Percentiles rank a stretch among this genome's conserved stretches.
Evolutionary conservation across 2,888 invertebrate genomes (phyloP).

Genomic region (Mythimna lalbum): DNA sequence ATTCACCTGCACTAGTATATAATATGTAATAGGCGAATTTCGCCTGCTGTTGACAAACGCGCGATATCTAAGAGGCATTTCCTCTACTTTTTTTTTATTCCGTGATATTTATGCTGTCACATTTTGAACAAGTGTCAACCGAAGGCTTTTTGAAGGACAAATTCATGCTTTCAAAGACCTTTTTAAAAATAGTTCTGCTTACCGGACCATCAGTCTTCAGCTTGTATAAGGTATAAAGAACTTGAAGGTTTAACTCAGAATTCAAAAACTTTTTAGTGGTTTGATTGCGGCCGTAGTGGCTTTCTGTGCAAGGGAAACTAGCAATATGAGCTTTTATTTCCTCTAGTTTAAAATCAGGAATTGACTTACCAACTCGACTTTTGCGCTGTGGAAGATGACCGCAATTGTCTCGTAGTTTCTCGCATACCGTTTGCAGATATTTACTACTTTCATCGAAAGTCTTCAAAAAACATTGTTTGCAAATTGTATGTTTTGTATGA

Average conservation of each 20-base stretch:
- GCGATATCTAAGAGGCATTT: too few relatives aligned
- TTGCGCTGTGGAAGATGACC: slow-evolving; percentile 20
- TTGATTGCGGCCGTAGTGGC: slow-evolving; percentile 38
- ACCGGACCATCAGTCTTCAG: slow-evolving; percentile 17
- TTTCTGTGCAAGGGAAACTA: slow-evolving; percentile 43
- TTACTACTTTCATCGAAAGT: slow-evolving; percentile 19
- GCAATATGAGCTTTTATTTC: slow-evolving; percentile 36
- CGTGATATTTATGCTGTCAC: slow-evolving; percentile 38
- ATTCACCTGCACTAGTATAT: too few relatives aligned
- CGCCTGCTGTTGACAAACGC: too few relatives aligned
- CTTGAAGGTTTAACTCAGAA: slow-evolving; percentile 32
- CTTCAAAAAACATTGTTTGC: slow-evolving; percentile 17
- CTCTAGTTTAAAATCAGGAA: slow-evolving; percentile 26
- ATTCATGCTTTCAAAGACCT: slow-evolving; percentile 28
- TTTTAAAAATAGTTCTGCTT: slow-evolving; percentile 22
- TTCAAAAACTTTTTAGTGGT: slow-evolving; percentile 33
- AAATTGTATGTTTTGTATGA: slow-evolving; percentile 14
- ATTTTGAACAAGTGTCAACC: slow-evolving; percentile 44
- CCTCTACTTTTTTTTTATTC: too few relatives aligned
- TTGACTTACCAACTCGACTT: slow-evolving; percentile 17
- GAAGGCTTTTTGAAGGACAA: slow-evolving; percentile 45
- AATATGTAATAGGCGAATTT: too few relatives aligned
- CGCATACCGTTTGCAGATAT: slow-evolving; percentile 17
- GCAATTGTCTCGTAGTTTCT: slow-evolving; percentile 21
- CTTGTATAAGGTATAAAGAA: slow-evolving; percentile 22